A percentile compares a stretch with the other conserved stretches of the same genome.
Conservation (phyloP, 2,888 invertebrate genomes). For the Trachelus troglodyta region DNA sequence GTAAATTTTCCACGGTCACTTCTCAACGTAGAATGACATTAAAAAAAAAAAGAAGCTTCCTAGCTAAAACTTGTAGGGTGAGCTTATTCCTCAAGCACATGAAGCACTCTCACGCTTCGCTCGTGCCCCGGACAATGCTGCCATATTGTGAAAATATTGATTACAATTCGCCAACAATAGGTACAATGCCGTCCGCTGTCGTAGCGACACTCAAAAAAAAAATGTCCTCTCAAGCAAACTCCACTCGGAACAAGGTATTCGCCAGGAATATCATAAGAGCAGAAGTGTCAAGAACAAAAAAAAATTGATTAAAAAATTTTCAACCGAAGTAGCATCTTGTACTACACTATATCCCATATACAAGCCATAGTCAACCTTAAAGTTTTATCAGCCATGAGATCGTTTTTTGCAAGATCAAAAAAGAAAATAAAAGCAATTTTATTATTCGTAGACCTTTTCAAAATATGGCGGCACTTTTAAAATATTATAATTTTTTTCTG, state of each 20-base stretch:
- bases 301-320: not conserved
- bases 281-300: not conserved
- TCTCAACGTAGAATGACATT: not conserved
- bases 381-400: not conserved
- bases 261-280: not conserved
- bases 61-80: not conserved
- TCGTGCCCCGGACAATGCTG: slow-evolving; percentile 63
- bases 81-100: slow-evolving; percentile 27
- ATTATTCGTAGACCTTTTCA: not conserved
- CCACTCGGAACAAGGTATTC: slow-evolving; percentile 12
- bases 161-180: slow-evolving; percentile 64
- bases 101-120: slow-evolving; percentile 45
- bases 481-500: slow-evolving; percentile 1
- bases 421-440: slow-evolving; percentile 16
- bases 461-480: not conserved
- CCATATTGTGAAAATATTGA: slow-evolving; percentile 67
- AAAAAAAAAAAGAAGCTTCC: not conserved
- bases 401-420: not conserved
- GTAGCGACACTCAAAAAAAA: slow-evolving; percentile 50
- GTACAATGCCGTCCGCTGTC: slow-evolving; percentile 58
- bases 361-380: not conserved
- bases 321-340: not conserved
- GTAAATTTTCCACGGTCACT: not conserved
- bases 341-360: not conserved
- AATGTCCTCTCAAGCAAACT: slow-evolving; percentile 41